Percentiles rank a stretch among this genome's conserved stretches.
phyloP scores from a whole-genome alignment of 92 coral and sea anemone species.

The Bergia puertoricense region DNA sequence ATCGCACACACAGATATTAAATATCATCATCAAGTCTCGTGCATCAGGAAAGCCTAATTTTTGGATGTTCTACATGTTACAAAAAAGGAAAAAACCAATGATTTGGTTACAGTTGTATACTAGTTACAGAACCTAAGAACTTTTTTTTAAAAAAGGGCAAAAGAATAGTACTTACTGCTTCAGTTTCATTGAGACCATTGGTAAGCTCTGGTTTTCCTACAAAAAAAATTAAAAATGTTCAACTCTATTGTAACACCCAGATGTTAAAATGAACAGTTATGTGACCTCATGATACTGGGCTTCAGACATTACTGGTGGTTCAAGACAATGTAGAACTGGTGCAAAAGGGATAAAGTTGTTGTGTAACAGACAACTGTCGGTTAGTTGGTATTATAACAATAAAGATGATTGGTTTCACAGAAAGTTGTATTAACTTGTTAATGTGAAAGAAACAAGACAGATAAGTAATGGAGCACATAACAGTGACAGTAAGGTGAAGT shows the following conservation, averaged over 20 bases:
- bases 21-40: conserved; percentile 25
- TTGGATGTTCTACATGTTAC: background rate
- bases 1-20: too few species aligned
- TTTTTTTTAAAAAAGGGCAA: background rate
- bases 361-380: too few species aligned
- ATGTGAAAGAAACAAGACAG: too few species aligned
- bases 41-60: background rate
- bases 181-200: conserved; percentile 93
- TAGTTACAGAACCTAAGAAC: too few species aligned
- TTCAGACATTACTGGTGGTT: too few species aligned
- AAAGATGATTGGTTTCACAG: too few species aligned
- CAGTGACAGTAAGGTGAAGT: background rate
- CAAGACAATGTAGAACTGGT: too few species aligned
- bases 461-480: background rate
- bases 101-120: background rate
- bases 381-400: too few species aligned
- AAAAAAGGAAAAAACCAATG: background rate
- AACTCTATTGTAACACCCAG: background rate
- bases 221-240: background rate
- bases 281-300: too few species aligned
- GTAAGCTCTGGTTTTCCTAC: conserved; percentile 92
- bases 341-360: too few species aligned
- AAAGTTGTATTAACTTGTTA: too few species aligned
- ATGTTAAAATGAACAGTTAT: too few species aligned
- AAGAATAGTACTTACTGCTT: conserved; percentile 71